Evolutionary conservation across 2,797 vertebrate genomes (phyloP).

Genomic region (Mycteria americana): DNA sequence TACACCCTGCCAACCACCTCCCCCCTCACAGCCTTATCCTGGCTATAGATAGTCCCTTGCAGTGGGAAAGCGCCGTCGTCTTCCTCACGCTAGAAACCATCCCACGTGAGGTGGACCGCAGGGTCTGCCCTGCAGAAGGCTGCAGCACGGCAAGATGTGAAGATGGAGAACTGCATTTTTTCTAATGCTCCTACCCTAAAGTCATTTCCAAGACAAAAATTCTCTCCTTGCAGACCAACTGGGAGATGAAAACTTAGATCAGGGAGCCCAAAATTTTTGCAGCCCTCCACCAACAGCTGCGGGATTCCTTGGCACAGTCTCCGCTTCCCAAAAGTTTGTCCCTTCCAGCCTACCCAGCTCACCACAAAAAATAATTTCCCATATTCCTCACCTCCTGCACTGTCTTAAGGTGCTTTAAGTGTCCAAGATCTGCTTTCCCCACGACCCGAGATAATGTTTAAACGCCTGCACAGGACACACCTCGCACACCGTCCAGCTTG

Average conservation of each 20-base stretch:
- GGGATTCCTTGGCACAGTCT: not conserved
- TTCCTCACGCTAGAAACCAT: not conserved
- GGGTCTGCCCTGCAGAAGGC: not conserved
- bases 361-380: not conserved
- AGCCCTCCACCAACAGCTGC: not conserved
- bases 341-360: not conserved
- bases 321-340: not conserved
- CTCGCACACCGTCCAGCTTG: not conserved
- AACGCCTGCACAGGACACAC: not conserved
- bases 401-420: not conserved
- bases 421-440: not conserved
- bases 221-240: not conserved
- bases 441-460: not conserved
- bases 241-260: not conserved
- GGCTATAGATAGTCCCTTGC: not conserved
- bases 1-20: not conserved
- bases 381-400: not conserved
- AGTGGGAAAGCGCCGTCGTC: accelerated
- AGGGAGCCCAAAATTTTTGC: not conserved
- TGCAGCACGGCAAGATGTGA: accelerated
- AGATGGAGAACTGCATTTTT: not conserved
- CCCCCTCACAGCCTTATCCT: not conserved
- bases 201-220: not conserved
- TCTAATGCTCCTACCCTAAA: not conserved
- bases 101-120: not conserved